These are phyloP conservation scores for Aporrectodea caliginosa DNA, from an alignment of 1,140 invertebrate genomes.

Conservation along the genomic window DNA sequence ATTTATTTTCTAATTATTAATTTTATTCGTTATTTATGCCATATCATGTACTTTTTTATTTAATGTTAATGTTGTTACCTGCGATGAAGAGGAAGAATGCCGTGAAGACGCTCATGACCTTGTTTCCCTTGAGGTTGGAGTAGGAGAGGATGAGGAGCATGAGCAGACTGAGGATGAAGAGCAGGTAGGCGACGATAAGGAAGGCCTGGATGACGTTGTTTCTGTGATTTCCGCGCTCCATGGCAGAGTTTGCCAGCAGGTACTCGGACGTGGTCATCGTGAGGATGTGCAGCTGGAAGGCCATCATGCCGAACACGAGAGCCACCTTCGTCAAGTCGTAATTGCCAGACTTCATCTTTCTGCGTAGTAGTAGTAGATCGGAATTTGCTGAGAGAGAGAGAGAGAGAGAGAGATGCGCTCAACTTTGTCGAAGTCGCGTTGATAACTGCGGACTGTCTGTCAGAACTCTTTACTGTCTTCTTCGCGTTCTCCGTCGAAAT, in stretches of 20 bases:
- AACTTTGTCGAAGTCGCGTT: too few species aligned
- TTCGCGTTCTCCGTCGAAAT: too few species aligned
- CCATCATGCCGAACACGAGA: not conserved
- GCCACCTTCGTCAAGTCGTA: not conserved
- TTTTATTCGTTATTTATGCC: too few species aligned
- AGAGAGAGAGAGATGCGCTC: not conserved
- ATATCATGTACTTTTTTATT: too few species aligned
- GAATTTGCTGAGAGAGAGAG: not conserved
- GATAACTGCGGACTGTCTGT: too few species aligned
- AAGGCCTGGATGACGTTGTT: not conserved
- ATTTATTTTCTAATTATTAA: too few species aligned
- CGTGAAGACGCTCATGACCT: not conserved
- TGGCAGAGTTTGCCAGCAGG: not conserved
- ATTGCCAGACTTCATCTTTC: not conserved
- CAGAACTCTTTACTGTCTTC: too few species aligned
- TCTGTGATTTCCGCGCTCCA: not conserved
- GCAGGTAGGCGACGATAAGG: not conserved
- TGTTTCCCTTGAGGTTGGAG: not conserved
- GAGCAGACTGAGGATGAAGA: not conserved
- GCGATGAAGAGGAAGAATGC: not conserved
- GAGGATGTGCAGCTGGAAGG: slow-evolving; percentile 46
- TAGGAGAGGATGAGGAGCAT: not conserved
- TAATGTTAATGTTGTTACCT: not conserved
- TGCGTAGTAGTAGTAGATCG: not conserved
- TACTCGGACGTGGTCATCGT: not conserved